Conservation (phyloP, 2,797 vertebrate genomes). For the Protonibea diacanthus region DNA sequence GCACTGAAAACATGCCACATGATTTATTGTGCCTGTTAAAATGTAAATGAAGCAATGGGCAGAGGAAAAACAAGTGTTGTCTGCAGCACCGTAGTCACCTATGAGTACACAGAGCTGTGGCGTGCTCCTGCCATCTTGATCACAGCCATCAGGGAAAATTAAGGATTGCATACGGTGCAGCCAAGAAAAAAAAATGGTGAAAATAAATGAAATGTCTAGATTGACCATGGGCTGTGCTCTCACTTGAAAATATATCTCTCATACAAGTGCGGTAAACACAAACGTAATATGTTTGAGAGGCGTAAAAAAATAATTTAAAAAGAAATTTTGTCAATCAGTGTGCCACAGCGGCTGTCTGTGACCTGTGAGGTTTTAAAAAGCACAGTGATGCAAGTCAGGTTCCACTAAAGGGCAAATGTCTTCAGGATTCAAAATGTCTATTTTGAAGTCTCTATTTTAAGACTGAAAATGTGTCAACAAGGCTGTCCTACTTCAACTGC, state of each 20-base stretch:
- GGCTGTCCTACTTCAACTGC: not conserved
- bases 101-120: conserved; percentile 27
- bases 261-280: conserved; percentile 25
- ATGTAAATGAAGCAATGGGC: conserved; percentile 77
- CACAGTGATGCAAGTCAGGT: not conserved
- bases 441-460: not conserved
- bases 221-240: conserved; percentile 18
- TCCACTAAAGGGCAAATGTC: not conserved
- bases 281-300: conserved; percentile 23
- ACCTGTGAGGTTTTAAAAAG: not conserved
- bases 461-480: conserved; percentile 1
- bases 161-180: conserved; percentile 21
- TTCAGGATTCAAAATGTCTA: not conserved
- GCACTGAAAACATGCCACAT: conserved; percentile 62
- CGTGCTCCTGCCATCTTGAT: conserved; percentile 31
- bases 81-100: conserved; percentile 50
- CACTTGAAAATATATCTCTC: conserved; percentile 16
- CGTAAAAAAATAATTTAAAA: not conserved
- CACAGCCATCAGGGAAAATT: conserved; percentile 42
- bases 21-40: conserved; percentile 85
- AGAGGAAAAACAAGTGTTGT: conserved; percentile 66
- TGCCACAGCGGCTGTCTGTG: not conserved
- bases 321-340: not conserved
- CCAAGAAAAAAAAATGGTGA: not conserved
- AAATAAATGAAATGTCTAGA: conserved; percentile 39